Percentiles rank a stretch among this genome's conserved stretches.
These are phyloP conservation scores for Spatula versicolor DNA, from an alignment of 2,797 vertebrate genomes.

Conservation along the genomic window DNA sequence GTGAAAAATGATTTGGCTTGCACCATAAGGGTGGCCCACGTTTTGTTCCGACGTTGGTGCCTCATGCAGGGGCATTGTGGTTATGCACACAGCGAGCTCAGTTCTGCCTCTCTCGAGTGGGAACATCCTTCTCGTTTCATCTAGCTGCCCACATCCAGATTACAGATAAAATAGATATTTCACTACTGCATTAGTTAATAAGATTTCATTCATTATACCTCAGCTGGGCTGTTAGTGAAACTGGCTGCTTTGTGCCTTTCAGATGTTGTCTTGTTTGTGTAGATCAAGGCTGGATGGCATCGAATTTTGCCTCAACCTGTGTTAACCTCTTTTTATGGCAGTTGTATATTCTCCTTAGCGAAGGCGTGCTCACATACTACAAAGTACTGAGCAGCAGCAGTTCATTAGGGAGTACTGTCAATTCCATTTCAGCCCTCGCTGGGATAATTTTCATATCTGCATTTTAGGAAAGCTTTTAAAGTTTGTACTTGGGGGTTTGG, in stretches of 20 bases:
- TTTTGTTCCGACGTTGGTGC: constrained; percentile 40
- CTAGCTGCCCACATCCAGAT: not conserved
- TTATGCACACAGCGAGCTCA: not conserved
- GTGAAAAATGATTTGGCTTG: constrained; percentile 29
- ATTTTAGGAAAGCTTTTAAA: constrained; percentile 60
- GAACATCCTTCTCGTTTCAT: not conserved
- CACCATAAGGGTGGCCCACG: constrained; percentile 23
- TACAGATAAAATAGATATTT: not conserved
- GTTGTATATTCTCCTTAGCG: constrained; percentile 9
- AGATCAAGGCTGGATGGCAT: not conserved
- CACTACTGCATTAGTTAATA: not conserved
- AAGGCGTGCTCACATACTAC: constrained; percentile 18
- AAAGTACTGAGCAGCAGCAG: not conserved
- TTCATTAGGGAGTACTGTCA: constrained; percentile 7
- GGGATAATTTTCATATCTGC: constrained; percentile 51
- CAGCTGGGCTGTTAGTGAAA: not conserved
- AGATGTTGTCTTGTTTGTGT: not conserved
- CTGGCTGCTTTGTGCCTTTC: not conserved
- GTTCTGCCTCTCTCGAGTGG: not conserved
- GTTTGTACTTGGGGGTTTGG: constrained; percentile 19
- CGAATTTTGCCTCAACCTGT: not conserved
- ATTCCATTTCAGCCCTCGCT: constrained; percentile 36
- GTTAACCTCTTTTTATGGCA: constrained; percentile 1
- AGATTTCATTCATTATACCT: not conserved
- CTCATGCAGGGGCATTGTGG: constrained; percentile 22